phyloP scores from a whole-genome alignment of 1,140 invertebrate species.

The Ceratoteleas bidentatus region DNA sequence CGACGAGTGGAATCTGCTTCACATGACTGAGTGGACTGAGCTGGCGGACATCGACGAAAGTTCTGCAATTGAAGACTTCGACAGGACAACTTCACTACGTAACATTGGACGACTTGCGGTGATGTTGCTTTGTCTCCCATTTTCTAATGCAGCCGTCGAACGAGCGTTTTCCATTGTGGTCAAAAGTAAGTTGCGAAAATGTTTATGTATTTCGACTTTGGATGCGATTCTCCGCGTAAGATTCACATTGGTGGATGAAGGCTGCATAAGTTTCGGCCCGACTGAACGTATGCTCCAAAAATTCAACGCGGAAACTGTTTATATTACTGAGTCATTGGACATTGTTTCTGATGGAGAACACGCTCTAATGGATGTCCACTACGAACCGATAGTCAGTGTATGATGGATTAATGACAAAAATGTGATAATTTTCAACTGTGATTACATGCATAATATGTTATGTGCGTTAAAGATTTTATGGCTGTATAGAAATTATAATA shows the following conservation, averaged over 20 bases:
- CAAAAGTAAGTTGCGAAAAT: conserved; percentile 6
- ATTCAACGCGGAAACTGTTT: conserved; percentile 9
- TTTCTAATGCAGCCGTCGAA: conserved; percentile 9
- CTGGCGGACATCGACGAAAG: neutral
- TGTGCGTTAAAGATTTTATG: too few species aligned
- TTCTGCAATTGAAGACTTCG: neutral
- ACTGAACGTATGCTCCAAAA: conserved; percentile 2
- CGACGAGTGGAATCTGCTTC: neutral
- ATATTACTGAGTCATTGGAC: neutral
- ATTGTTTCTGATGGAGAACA: conserved; percentile 4
- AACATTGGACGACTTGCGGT: conserved; percentile 1
- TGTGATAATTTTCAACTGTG: too few species aligned
- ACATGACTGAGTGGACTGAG: neutral
- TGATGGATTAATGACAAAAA: too few species aligned
- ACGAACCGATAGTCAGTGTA: too few species aligned
- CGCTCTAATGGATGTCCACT: too few species aligned
- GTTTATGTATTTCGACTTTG: neutral
- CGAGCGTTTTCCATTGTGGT: conserved; percentile 9
- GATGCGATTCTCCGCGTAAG: conserved; percentile 7
- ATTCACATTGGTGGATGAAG: neutral
- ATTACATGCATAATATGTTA: too few species aligned
- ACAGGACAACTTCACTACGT: neutral
- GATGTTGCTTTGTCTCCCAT: conserved; percentile 1
- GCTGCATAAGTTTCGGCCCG: conserved; percentile 1
- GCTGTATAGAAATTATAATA: too few species aligned